Percentiles rank a stretch among this genome's conserved stretches.
phyloP scores from a whole-genome alignment of 2,797 vertebrate genomes.

The Percopsis omiscomaycus region DNA sequence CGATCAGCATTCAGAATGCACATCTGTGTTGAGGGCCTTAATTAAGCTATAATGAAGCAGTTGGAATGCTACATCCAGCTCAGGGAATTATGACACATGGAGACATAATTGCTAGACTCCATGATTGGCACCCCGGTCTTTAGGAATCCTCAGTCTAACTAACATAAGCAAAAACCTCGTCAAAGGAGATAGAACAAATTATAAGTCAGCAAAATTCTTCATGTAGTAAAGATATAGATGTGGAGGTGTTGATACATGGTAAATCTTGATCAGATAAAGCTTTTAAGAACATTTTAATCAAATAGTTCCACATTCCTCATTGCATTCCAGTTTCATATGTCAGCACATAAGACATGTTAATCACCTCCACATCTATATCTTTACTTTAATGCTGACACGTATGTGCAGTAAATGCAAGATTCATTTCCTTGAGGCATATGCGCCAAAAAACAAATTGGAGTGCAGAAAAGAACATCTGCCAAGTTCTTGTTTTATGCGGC shows the following conservation, averaged over 20 bases:
- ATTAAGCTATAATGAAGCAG: conserved; percentile 64
- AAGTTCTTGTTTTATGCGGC: conserved; percentile 76
- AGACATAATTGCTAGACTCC: conserved; percentile 45
- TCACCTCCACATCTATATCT: conserved; percentile 77
- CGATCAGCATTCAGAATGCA: conserved; percentile 52
- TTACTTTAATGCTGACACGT: conserved; percentile 72
- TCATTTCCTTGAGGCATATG: conserved; percentile 79
- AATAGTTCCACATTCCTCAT: conserved; percentile 71
- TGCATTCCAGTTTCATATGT: conserved; percentile 78
- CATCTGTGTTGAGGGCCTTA: conserved; percentile 60
- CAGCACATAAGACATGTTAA: conserved; percentile 79
- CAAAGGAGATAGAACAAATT: conserved; percentile 14
- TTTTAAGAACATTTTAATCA: conserved; percentile 78
- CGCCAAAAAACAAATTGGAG: conserved; percentile 80
- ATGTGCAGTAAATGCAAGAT: conserved; percentile 82
- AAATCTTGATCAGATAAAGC: conserved; percentile 72
- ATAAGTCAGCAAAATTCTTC: background rate
- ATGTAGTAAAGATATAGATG: too few relatives aligned
- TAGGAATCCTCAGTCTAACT: conserved; percentile 35
- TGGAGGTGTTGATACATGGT: conserved; percentile 12
- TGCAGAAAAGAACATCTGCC: conserved; percentile 82
- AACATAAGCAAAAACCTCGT: conserved; percentile 7
- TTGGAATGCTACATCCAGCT: conserved; percentile 40
- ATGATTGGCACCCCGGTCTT: conserved; percentile 59
- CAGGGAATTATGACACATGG: conserved; percentile 44